Base-by-base conservation (phyloP, 1,140 invertebrate species). In the Drosophila lacertosa region DNA sequence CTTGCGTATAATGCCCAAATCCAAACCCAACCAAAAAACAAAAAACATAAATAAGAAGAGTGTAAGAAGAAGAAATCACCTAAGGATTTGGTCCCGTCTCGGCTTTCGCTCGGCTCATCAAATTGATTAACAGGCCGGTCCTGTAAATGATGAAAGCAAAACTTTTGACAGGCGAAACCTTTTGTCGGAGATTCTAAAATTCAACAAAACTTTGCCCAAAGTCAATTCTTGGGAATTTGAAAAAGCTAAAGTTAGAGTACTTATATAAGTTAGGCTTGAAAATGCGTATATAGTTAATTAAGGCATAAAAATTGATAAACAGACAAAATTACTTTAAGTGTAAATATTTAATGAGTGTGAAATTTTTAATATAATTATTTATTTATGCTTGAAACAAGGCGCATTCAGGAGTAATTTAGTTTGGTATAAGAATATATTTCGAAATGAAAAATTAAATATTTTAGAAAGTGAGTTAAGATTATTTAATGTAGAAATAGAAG, bases 61-160 rank as follows among this genome's bases (percentile, higher is more conserved):
- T n/a, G n/a, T n/a, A n/a, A n/a, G n/a, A n/a, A 22, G 22, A 22
- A 22, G 39, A 63, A 69, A 69, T 64, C 22, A 51, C 10, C 51
- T 24, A 18, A 65, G 67, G 37, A n/a, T 7, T 35, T 44, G 9
- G 11, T n/a, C 18, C 5, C 7, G 26, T 7, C 24, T 48, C 35
- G 50, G 33, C 2, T 15, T 16, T 16, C 20, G 48, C 48, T 45
- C 7, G 20, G 11, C 32, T 20, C 40, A 29, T 32, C 51, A 64
- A 72, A 67, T 72, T 67, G 54, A 72, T 72, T 72, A 58, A 45
- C 22, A 59, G 40, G 11, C 33, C 37, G 22, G n/a, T n/a, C n/a
- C 10, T 44, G n/a, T 26, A 60, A 54, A 47, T 39, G 32, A 51
- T 40, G 54, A 69, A 69, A 39, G 26, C 32, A 29, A 29, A 18